These are phyloP conservation scores for Luehdorfia chinensis DNA, from an alignment of 1,140 invertebrate species.

Conservation along the genomic window DNA sequence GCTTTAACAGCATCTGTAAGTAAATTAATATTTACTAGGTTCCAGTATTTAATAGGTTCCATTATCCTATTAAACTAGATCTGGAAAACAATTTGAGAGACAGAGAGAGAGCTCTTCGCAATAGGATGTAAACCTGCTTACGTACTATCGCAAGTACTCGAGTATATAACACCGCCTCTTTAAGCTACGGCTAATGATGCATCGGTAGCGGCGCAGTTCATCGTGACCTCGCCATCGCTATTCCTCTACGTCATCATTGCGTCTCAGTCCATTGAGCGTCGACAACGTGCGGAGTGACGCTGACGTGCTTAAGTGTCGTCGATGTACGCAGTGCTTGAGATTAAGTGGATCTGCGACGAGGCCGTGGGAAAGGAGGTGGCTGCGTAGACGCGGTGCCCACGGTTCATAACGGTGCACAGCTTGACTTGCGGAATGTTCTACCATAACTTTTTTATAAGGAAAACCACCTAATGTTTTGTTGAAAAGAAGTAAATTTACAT, in stretches of 20 bases:
- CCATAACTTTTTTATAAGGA: slow-evolving; percentile 13
- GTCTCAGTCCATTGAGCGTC: neutral
- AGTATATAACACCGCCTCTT: slow-evolving; percentile 1
- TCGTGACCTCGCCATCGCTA: neutral
- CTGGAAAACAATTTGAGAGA: too few species aligned
- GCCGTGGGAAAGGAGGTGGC: slow-evolving; percentile 58
- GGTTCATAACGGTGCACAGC: slow-evolving; percentile 51
- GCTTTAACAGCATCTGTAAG: too few species aligned
- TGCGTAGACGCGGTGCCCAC: slow-evolving; percentile 23
- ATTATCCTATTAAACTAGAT: too few species aligned
- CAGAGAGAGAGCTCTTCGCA: too few species aligned
- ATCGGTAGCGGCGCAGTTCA: neutral
- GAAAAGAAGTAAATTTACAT: too few species aligned
- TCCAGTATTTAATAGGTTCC: too few species aligned
- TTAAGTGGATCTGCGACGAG: slow-evolving; percentile 33
- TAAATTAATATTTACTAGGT: too few species aligned
- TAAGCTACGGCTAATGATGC: slow-evolving; percentile 10
- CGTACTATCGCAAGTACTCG: slow-evolving; percentile 11
- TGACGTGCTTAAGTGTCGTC: too few species aligned
- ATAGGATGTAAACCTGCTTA: slow-evolving; percentile 1
- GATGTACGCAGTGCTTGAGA: slow-evolving; percentile 38
- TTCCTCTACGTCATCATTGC: slow-evolving; percentile 3
- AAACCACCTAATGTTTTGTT: too few species aligned
- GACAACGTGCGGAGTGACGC: slow-evolving; percentile 5
- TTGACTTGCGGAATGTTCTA: slow-evolving; percentile 16